Base-by-base conservation (phyloP, 2,797 vertebrate genomes). In the Notolepis coatsorum region DNA sequence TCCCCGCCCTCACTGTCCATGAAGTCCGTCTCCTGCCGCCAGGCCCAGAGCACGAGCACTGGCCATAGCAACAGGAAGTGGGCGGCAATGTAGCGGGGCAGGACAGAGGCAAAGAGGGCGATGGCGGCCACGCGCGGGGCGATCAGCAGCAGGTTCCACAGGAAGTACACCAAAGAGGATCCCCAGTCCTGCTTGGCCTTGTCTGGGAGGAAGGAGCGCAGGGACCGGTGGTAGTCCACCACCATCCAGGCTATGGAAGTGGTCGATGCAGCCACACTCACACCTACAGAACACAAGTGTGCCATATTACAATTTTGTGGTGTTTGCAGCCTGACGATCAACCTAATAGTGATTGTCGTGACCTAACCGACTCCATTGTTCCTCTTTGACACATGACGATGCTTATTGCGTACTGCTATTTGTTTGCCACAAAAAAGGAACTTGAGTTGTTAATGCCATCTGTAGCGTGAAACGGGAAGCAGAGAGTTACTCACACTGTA, bases 141-240 rank as follows among this genome's bases (percentile, higher is more conserved):
- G 33, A 98, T 92, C 20, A 99, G 87, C 69, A 98, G 84, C 62
- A 99, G 90, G 85, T 98, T 99, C 96, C 97, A 98, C 62, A 97
- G 84, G 84, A 97, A 98, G 81, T 97, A 99, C 64, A 94, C 0
- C 2, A 91, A 0, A 0, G 93, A 90, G 0, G 97, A 95, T 2
- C 75, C n/a, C 82, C 67, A 77, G 60, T 81, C 85, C 79, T 97
- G 93, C 68, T 87, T 81, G 1, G 88, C 77, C 66, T 97, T 97
- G 53, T 95, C 90, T 0, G 88, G 89, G 5, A 99, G 87, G 90
- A 96, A 98, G 77, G 92, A 85, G 3, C 97, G 96, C 79, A 99
- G 87, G 3, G 94, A 94, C 75, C 93, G 95, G 77, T 99, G 97
- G 71, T 98, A 99, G 49, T 98, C 97, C 57, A 99, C 88, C 43